A percentile compares a stretch with the other conserved stretches of the same genome.
phyloP scores from a whole-genome alignment of 1,140 invertebrate species.

The Xylocopa sonorina region DNA sequence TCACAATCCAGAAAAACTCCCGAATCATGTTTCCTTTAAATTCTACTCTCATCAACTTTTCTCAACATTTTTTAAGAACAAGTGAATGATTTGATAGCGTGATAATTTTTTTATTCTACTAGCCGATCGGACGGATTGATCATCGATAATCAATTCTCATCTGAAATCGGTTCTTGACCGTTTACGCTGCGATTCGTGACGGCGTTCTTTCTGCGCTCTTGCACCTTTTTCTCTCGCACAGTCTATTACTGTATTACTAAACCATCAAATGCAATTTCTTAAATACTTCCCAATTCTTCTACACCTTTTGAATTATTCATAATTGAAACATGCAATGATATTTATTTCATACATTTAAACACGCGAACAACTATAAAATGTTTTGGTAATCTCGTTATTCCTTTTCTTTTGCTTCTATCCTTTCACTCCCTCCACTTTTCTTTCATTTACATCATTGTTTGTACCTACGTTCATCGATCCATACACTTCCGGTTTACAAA shows the following conservation, averaged over 20 bases:
- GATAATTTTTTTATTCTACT: neutral
- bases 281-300: neutral
- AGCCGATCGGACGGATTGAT: neutral
- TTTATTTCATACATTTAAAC: neutral
- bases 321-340: neutral
- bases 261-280: neutral
- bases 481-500: slow-evolving; percentile 24
- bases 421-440: slow-evolving; percentile 46
- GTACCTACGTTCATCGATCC: slow-evolving; percentile 17
- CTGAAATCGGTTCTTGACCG: slow-evolving; percentile 17
- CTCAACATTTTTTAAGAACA: neutral
- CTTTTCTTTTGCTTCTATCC: slow-evolving; percentile 37
- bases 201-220: slow-evolving; percentile 42
- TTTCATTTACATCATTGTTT: slow-evolving; percentile 37
- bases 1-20: slow-evolving; percentile 5
- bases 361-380: slow-evolving; percentile 14
- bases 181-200: slow-evolving; percentile 32
- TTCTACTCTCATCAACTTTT: neutral
- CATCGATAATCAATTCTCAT: slow-evolving; percentile 16
- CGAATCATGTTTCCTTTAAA: slow-evolving; percentile 10
- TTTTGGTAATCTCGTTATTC: slow-evolving; percentile 33
- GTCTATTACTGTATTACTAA: slow-evolving; percentile 15
- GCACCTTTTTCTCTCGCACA: slow-evolving; percentile 32
- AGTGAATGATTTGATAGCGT: neutral
- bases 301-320: no score